Evolutionary conservation across 2,888 invertebrate species (phyloP), one percentile per base, ranked within the genome.

Genomic region (Harpalus rufipes): DNA sequence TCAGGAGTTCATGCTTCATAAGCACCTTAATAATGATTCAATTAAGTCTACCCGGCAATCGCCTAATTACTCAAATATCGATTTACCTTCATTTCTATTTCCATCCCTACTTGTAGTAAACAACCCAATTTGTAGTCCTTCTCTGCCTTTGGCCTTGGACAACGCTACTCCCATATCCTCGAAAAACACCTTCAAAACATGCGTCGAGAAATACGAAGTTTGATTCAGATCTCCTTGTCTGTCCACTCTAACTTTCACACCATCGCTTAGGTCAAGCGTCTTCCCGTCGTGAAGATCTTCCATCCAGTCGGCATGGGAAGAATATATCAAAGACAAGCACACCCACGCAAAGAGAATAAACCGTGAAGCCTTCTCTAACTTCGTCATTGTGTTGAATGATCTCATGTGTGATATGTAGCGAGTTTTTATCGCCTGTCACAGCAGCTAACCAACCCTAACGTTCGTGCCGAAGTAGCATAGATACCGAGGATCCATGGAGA

Each of bases 101-200:
- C 91, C 90, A 86, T 90, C 89, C 16, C 87, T 89, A 80, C 87
- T 87, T 0, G 89, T 87, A 61, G 86, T 87, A 25, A 89, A 89
- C 85, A 90, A 83, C 56, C 88, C 90, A 87, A 92, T 91, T 88
- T 93, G 88, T 12, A 92, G 91, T 51, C 92, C 92, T 86, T 91
- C 91, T 80, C 91, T 91, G 85, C 91, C 91, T 58, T 91, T 90
- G 12, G 92, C 92, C 88, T 92, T 92, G 32, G 91, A 91, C 76
- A 93, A 88, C 88, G 91, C 92, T 86, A 94, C 91, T 59, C 92
- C 92, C 87, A 92, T 92, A 86, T 93, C 92, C 81, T 91, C 92
- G 90, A 92, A 92, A 87, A 93, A 93, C 87, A 93, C 91, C 86
- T 92, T 92, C 84, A 94, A 89, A 41, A 93, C 92, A 87, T 93